These are phyloP conservation scores for Malacosoma neustria DNA, from an alignment of 2,888 invertebrate genomes.

Conservation along the genomic window DNA sequence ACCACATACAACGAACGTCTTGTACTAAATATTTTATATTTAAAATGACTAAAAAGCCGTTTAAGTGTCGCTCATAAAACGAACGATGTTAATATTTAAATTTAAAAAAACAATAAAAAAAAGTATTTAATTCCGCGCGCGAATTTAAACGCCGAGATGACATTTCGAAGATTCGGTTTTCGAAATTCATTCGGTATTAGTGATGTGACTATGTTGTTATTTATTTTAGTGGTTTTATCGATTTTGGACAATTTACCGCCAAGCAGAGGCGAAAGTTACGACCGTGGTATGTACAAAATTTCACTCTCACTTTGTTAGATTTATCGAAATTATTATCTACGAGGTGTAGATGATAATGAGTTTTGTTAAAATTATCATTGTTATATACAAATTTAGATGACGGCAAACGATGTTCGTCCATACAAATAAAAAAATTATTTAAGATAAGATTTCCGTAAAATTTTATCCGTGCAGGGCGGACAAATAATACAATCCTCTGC, in stretches of 20 bases:
- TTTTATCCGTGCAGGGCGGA: no score
- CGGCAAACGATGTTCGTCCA: no score
- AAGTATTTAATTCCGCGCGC: slow-evolving; percentile 34
- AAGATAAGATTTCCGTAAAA: no score
- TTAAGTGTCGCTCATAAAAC: slow-evolving; percentile 27
- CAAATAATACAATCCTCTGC: no score
- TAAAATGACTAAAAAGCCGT: slow-evolving; percentile 53
- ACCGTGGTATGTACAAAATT: slow-evolving; percentile 58
- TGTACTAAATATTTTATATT: slow-evolving; percentile 8
- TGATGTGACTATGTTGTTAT: slow-evolving; percentile 55
- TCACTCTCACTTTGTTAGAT: no score
- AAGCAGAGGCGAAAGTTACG: slow-evolving; percentile 36
- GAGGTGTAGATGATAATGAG: no score
- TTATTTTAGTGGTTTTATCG: slow-evolving; percentile 47
- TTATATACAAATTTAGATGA: no score
- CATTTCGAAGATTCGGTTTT: slow-evolving; percentile 51
- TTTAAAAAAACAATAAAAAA: slow-evolving; percentile 19
- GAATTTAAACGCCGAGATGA: slow-evolving; percentile 52
- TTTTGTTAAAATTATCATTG: no score
- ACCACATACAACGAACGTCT: slow-evolving; percentile 43
- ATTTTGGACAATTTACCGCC: slow-evolving; percentile 48
- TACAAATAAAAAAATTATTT: no score
- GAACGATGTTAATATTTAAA: slow-evolving; percentile 13
- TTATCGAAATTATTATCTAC: neutral
- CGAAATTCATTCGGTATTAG: slow-evolving; percentile 35